These are phyloP conservation scores for Lathronympha strigana DNA, from an alignment of 2,888 invertebrate genomes.

Conservation along the genomic window DNA sequence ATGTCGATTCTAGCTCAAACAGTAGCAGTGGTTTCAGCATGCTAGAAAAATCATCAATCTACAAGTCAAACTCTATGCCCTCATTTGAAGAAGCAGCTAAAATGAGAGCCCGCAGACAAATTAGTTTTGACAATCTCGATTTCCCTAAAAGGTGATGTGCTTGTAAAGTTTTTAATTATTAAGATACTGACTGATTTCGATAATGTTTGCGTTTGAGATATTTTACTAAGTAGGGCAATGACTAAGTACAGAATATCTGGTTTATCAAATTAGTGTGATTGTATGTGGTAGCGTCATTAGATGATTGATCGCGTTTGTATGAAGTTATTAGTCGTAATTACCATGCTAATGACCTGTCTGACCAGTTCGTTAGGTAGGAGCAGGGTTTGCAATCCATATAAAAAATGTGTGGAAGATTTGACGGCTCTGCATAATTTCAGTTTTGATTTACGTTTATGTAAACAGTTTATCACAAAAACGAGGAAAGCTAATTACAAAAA, in stretches of 20 bases:
- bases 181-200: conserved; percentile 43
- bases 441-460: no score
- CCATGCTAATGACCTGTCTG: background rate
- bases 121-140: conserved; percentile 84
- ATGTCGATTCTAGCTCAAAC: conserved; percentile 72
- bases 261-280: conserved; percentile 17
- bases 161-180: conserved; percentile 37
- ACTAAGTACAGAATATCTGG: conserved; percentile 19
- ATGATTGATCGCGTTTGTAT: background rate
- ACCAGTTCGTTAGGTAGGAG: background rate
- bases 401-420: no score
- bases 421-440: no score
- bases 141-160: conserved; percentile 75
- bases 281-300: conserved; percentile 15
- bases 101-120: conserved; percentile 84
- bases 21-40: conserved; percentile 67
- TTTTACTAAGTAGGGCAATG: conserved; percentile 40
- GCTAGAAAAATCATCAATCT: conserved; percentile 65
- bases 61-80: conserved; percentile 76
- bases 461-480: no score
- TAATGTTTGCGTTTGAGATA: conserved; percentile 42
- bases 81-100: conserved; percentile 77
- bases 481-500: no score
- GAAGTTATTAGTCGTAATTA: conserved; percentile 7
- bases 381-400: no score